Evolutionary conservation across 1,140 invertebrate genomes (phyloP).

Genomic region (Lucilia cuprina): DNA sequence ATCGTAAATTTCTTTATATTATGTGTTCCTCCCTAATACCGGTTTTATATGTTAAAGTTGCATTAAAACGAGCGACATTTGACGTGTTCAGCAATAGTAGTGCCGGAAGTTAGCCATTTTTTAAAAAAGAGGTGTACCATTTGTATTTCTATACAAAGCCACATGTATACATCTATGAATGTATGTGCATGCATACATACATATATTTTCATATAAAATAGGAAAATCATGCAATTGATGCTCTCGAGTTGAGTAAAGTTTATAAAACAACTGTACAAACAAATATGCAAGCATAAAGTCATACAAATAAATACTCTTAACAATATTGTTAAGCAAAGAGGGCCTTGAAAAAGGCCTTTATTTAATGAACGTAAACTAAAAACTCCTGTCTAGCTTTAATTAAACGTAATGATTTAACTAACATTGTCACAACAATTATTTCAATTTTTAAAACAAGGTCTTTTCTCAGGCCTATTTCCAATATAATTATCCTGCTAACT

Average conservation of each 20-base stretch:
- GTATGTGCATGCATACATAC: background rate
- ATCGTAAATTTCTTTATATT: background rate
- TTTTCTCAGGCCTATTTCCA: too few relatives aligned
- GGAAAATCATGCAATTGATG: constrained; percentile 11
- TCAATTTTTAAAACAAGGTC: too few relatives aligned
- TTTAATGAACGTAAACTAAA: too few relatives aligned
- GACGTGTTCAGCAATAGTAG: background rate
- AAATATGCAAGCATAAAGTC: background rate
- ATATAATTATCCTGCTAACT: too few relatives aligned
- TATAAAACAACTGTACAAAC: background rate
- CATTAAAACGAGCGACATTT: background rate
- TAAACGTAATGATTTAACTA: too few relatives aligned
- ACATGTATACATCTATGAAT: background rate
- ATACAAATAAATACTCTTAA: background rate
- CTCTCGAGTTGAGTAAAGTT: background rate
- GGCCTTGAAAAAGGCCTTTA: too few relatives aligned
- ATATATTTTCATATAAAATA: background rate
- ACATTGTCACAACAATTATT: too few relatives aligned
- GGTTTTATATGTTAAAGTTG: background rate
- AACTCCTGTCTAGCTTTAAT: too few relatives aligned
- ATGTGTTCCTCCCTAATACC: background rate
- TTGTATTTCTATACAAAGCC: background rate
- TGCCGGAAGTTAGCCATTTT: constrained; percentile 14
- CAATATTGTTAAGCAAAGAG: too few relatives aligned
- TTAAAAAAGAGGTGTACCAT: background rate